A percentile compares a stretch with the other conserved stretches of the same genome.
These are phyloP conservation scores for Meganola albula DNA, from an alignment of 2,888 invertebrate genomes.

Conservation along the genomic window DNA sequence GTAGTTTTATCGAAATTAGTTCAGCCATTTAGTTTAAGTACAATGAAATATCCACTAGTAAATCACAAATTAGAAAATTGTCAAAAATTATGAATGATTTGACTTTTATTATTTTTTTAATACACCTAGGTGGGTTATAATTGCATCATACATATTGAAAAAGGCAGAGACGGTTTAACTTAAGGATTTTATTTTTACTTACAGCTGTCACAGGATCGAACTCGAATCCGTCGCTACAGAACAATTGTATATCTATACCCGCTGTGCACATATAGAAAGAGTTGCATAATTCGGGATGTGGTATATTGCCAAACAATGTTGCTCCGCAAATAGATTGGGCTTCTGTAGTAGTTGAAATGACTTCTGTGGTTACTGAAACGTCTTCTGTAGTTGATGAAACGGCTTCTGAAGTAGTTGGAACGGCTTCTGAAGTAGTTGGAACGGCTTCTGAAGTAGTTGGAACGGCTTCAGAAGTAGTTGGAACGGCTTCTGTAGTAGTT, in stretches of 20 bases:
- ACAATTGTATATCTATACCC: neutral
- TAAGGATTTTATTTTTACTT: slow-evolving; percentile 11
- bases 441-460: neutral
- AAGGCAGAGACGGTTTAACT: no score
- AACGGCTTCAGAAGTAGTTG: neutral
- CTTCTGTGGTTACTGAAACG: neutral
- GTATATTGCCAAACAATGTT: slow-evolving; percentile 4
- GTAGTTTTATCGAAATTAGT: no score
- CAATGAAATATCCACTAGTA: no score
- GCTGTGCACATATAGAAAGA: slow-evolving; percentile 13
- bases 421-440: neutral
- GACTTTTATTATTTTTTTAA: no score
- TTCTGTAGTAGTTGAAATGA: neutral
- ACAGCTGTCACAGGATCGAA: slow-evolving; percentile 15
- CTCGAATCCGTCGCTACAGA: slow-evolving; percentile 8
- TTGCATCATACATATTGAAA: no score
- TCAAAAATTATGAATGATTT: no score
- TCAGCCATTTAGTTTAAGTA: no score
- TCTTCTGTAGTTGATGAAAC: neutral
- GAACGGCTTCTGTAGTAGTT: neutral
- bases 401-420: neutral
- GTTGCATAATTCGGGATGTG: slow-evolving; percentile 12
- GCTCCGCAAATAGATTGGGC: slow-evolving; percentile 5
- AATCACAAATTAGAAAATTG: no score
- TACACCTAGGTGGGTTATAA: no score